Base-by-base conservation (phyloP, 2,888 invertebrate species). In the Deroplatys truncata region DNA sequence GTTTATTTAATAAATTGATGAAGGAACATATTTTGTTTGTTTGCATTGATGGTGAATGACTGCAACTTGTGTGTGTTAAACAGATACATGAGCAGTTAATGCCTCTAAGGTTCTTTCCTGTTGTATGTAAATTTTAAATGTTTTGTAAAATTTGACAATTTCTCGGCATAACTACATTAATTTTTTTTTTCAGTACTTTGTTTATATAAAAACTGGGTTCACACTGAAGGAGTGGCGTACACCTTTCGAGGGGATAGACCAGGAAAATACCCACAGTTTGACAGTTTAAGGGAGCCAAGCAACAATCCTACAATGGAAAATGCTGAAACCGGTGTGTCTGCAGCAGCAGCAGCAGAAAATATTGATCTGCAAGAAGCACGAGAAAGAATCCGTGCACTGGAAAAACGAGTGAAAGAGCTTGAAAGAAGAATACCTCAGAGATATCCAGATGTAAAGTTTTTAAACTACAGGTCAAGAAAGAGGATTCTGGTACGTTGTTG, bases 401-500 rank as follows among this genome's bases (percentile, higher is more conserved):
- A 97, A 93, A 95, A 95, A 91, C 97, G 97, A 93, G 94, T 98
- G 83, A 95, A 95, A 88, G 94, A 95, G 88, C 93, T 98, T 86
- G 97, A 98, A 93, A 95, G 95, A 5, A 95, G 96, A 92, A 95
- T 97, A 85, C 97, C 97, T 1, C 97, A 98, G 92, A 96, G 96
- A 91, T 98, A 97, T 94, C 98, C 98, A 0, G 96, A 97, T 93
- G 98, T 99, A 0, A 97, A 97, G 93, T 98, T 98, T 93, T 94
- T 98, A 28, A 98, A 98, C 91, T 98, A 98, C 93, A 97, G 98
- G 92, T 97, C 97, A 91, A 95, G 99, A 89, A 99, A 98, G 93
- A 95, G 99, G 91, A 98, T 99, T 92, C 94, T 99, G 94, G 98
- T 98, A 93, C 94, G 94, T 92, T 72, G 3, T 43, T 43, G 13